Percentiles rank a stretch among this genome's conserved stretches.
These are phyloP conservation scores for Tachypleus tridentatus DNA, from an alignment of 1,140 invertebrate species.

Conservation along the genomic window DNA sequence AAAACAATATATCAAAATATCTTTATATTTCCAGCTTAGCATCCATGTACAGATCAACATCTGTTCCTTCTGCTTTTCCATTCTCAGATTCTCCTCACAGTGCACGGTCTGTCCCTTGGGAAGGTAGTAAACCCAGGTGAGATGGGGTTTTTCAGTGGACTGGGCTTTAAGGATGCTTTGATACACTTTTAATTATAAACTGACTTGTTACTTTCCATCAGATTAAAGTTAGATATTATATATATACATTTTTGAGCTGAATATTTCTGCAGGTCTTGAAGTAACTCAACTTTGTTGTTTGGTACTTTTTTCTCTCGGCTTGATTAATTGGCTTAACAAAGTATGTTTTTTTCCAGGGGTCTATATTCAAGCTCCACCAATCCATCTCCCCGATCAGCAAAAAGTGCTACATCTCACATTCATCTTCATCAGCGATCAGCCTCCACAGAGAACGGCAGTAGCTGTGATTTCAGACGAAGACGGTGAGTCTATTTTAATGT, in stretches of 20 bases:
- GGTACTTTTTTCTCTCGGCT: too few species aligned
- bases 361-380: slow-evolving; percentile 27
- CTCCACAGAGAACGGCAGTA: slow-evolving; percentile 21
- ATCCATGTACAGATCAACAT: slow-evolving; percentile 23
- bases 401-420: slow-evolving; percentile 20
- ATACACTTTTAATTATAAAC: too few species aligned
- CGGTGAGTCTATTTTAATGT: slow-evolving; percentile 18
- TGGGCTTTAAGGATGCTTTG: too few species aligned
- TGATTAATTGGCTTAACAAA: too few species aligned
- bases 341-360: slow-evolving; percentile 20
- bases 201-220: too few species aligned
- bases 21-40: slow-evolving; percentile 14
- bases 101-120: slow-evolving; percentile 69
- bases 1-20: too few species aligned
- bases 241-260: too few species aligned
- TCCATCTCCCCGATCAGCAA: slow-evolving; percentile 41
- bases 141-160: background rate
- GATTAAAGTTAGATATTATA: too few species aligned
- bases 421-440: slow-evolving; percentile 13
- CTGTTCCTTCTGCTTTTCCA: slow-evolving; percentile 25
- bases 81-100: slow-evolving; percentile 51
- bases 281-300: too few species aligned
- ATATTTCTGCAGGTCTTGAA: too few species aligned
- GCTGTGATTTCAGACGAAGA: slow-evolving; percentile 24
- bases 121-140: slow-evolving; percentile 23